Evolutionary conservation across 2,113 vertebrate species (phyloP), one percentile per base, ranked within the genome.

Genomic region (Antechinus flavipes): DNA sequence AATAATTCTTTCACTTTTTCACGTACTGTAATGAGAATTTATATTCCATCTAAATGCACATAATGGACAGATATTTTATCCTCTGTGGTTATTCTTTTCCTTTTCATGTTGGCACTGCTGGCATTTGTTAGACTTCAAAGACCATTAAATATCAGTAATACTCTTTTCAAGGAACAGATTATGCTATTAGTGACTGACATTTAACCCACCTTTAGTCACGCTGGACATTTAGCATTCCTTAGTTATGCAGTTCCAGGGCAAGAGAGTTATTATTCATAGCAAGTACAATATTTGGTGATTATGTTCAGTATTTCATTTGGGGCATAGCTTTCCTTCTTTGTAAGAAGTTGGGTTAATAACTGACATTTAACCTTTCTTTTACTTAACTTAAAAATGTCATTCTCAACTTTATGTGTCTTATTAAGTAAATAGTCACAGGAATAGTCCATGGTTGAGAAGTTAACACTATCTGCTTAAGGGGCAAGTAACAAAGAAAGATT

Each of bases 11-110:
- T 56, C 19, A 42, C 68, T 42, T 84, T 42, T 84, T n/a, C 68
- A 84, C 22, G 7, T 84, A 42, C 19, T 84, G 35, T 23, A 84
- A 23, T 84, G 68, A n/a, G 68, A 84, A 84, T 84, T 84, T 84
- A 84, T 42, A 84, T 55, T n/a, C 5, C 90, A 1, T 84, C 8
- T 35, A 89, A 54, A 42, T 2, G 16, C 27, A 52, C 46, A 53
- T 54, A 55, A 49, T n/a, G 30, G 42, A 24, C 4, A 30, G 16
- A 4, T 91, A 53, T 93, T 58, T 1, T 27, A 46, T 76, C 55
- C 5, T 22, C 53, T 95, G 30, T 54, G 96, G 50, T 91, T 93
- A 50, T 95, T 97, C 92, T 97, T 52, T 89, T 25, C n/a, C 91
- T 93, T 95, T 92, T 84, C 14, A 27, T 91, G 46, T 76, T 56